phyloP scores from a whole-genome alignment of 64 coral and sea anemone genomes.

The Pocillopora damicornis region DNA sequence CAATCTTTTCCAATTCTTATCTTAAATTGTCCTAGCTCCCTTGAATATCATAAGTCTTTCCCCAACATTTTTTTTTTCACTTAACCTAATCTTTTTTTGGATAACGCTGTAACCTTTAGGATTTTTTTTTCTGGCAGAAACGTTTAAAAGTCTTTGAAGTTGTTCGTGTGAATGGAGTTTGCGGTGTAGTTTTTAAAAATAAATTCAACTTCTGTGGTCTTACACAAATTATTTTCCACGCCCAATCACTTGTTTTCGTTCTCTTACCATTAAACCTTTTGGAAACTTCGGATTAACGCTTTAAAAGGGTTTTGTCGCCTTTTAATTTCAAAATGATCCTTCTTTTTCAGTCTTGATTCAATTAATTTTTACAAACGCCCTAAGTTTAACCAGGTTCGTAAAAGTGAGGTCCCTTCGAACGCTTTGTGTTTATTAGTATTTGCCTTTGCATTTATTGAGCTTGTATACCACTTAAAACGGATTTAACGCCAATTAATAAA shows the following conservation, averaged over 20 bases:
- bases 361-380: conserved; percentile 17
- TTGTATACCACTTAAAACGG: conserved; percentile 40
- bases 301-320: background rate
- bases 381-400: conserved; percentile 26
- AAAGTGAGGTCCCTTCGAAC: conserved; percentile 1
- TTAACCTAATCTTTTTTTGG: too few relatives aligned
- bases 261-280: background rate
- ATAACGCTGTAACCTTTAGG: too few relatives aligned
- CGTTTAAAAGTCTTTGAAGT: too few relatives aligned
- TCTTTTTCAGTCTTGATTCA: background rate
- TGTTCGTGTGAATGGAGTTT: too few relatives aligned
- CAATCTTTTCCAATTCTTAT: too few relatives aligned
- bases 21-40: too few relatives aligned
- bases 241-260: background rate
- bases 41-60: too few relatives aligned
- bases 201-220: too few relatives aligned
- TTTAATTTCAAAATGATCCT: background rate
- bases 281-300: too few relatives aligned
- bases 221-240: background rate
- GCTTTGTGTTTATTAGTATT: conserved; percentile 2
- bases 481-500: conserved; percentile 40
- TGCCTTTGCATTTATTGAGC: conserved; percentile 27
- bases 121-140: too few relatives aligned
- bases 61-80: too few relatives aligned
- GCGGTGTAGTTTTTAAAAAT: too few relatives aligned